Conservation (phyloP, 1,140 invertebrate species). For the Pseudomyrmex cubaensis region DNA sequence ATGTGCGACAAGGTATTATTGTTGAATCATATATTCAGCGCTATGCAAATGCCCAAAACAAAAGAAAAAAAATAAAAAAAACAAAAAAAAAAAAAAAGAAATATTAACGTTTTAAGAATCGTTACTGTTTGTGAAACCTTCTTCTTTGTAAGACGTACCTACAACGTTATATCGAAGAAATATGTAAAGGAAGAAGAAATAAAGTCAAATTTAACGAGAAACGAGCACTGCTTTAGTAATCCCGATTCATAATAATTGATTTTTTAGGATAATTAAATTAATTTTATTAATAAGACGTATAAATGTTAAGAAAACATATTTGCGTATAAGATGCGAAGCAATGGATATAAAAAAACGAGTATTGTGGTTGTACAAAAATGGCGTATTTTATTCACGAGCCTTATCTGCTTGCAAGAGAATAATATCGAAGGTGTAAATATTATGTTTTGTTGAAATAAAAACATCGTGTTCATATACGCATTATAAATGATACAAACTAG, state of each 20-base stretch:
- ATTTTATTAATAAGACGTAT: not conserved
- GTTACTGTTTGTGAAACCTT: conserved; percentile 79
- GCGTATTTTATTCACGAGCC: conserved; percentile 82
- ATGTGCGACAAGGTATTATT: conserved; percentile 77
- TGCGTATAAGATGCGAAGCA: no score
- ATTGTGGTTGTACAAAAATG: conserved; percentile 67
- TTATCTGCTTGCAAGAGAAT: conserved; percentile 69
- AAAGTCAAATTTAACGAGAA: conserved; percentile 62
- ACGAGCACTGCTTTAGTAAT: not conserved
- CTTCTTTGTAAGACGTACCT: conserved; percentile 73
- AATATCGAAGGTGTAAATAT: conserved; percentile 29
- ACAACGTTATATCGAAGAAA: conserved; percentile 54
- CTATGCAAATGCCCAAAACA: conserved; percentile 72
- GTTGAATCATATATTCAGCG: conserved; percentile 75
- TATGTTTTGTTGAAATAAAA: conserved; percentile 27
- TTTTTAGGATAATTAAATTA: no score
- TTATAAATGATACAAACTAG: no score
- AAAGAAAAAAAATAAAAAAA: conserved; percentile 23
- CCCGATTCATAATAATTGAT: not conserved
- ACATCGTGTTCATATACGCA: not conserved
- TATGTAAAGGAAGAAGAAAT: conserved; percentile 65
- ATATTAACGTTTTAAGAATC: conserved; percentile 80
- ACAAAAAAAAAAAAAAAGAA: conserved; percentile 67
- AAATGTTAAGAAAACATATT: conserved; percentile 19
- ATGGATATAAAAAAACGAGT: not conserved